Base-by-base conservation (phyloP, 2,113 vertebrate species). In the Tachysurus fulvidraco region DNA sequence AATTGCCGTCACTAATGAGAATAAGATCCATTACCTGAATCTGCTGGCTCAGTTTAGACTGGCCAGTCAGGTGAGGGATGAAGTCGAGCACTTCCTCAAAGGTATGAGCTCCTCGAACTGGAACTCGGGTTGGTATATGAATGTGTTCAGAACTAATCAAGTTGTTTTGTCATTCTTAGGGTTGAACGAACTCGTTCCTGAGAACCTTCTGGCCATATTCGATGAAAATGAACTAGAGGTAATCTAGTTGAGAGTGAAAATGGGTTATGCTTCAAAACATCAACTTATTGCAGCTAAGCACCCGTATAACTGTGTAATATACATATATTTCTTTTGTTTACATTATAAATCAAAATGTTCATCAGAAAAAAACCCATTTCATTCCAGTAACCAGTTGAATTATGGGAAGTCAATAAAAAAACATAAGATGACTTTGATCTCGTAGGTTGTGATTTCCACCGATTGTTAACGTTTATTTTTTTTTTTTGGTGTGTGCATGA, bases 221-320 rank as follows among this genome's bases (percentile, higher is more conserved):
- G 97, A 99, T 95, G 98, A 99, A 93, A 99, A 99, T 90, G 98
- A 99, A 86, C 94, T 99, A 90, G 98, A 99, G 97, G 98, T 99
- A 36, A 36, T 36, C 36, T 2, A 36, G 36, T 1, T 36, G 36
- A 36, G 36, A 36, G 36, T 36, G 36, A 36, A 36, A 36, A 2
- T 36, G 36, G 36, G 36, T 36, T 36, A 36, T 36, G 36, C 36
- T 36, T 36, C 36, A 2, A 36, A 36, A 36, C 36, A 36, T 36
- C 36, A 36, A 36, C 23, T 76, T 76, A n/a, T 76, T 14, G 73
- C 5, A 76, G 41, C 6, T 25, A 54, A 78, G 14, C 13, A 78
- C 14, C 23, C 73, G 41, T 41, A 14, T 14, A 76, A 50, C 23
- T 50, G 23, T 52, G 50, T 36, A 50, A 50, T 50, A 4, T 50